Conservation (phyloP, 2,888 invertebrate species). For the Drosophila sordidula region DNA sequence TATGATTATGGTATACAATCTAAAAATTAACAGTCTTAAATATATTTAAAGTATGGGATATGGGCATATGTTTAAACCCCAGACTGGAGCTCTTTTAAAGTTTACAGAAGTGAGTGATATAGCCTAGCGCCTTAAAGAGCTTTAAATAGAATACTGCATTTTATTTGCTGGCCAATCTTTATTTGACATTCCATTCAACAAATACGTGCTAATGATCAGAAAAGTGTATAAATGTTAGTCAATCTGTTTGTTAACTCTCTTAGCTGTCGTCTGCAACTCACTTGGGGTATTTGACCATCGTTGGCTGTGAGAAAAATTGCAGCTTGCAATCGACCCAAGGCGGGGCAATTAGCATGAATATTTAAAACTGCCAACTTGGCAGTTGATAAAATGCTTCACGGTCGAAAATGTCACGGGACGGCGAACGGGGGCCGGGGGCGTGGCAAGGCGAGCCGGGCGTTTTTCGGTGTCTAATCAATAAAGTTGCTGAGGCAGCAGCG, state of each 20-base stretch:
- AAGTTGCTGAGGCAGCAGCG: conserved; percentile 54
- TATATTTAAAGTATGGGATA: too few species aligned
- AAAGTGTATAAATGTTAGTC: background rate
- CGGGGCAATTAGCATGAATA: conserved; percentile 72
- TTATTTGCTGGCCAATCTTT: too few species aligned
- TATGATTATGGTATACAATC: background rate
- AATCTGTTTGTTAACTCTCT: background rate
- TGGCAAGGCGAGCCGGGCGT: conserved; percentile 1
- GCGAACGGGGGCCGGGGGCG: background rate
- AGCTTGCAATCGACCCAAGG: conserved; percentile 52
- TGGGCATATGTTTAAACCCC: too few species aligned
- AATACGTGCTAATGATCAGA: background rate
- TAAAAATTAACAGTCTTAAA: too few species aligned
- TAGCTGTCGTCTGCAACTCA: conserved; percentile 5
- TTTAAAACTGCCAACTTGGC: conserved; percentile 69
- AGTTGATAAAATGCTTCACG: conserved; percentile 48
- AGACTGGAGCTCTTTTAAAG: too few species aligned
- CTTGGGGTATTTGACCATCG: conserved; percentile 14
- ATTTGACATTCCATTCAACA: background rate
- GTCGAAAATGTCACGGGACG: conserved; percentile 35
- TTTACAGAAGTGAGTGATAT: too few species aligned
- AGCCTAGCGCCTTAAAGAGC: too few species aligned
- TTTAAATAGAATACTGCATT: too few species aligned
- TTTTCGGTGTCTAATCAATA: conserved; percentile 55
- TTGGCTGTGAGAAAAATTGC: conserved; percentile 39